A percentile compares a stretch with the other conserved stretches of the same genome.
Conservation (phyloP, 2,113 vertebrate species). For the Meriones unguiculatus region DNA sequence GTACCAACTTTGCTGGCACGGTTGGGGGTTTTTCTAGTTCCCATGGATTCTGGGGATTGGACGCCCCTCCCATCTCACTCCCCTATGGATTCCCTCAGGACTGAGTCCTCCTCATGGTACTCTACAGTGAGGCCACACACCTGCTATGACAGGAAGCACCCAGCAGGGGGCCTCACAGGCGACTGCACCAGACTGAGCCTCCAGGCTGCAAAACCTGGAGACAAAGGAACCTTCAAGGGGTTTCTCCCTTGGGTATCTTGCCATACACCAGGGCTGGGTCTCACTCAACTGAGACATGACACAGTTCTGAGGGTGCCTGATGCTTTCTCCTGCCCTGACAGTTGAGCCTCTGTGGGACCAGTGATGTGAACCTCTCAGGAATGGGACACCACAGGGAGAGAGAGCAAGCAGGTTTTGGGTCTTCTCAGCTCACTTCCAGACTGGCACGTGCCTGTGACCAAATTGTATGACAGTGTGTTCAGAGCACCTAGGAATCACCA, state of each 20-base stretch:
- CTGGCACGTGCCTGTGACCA: fast-evolving
- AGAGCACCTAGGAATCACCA: not conserved
- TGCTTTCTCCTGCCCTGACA: not conserved
- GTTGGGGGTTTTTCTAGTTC: not conserved
- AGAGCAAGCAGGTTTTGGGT: not conserved
- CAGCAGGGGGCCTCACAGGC: not conserved
- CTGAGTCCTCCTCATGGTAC: not conserved
- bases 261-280: not conserved
- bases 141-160: not conserved
- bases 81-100: too few relatives aligned
- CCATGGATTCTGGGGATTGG: not conserved
- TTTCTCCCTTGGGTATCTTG: not conserved
- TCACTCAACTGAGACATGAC: not conserved
- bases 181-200: not conserved
- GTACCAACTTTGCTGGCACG: not conserved
- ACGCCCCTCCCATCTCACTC: too few relatives aligned
- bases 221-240: not conserved
- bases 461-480: not conserved
- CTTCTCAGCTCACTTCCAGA: not conserved
- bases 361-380: not conserved
- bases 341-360: not conserved
- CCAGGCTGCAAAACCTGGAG: not conserved
- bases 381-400: not conserved
- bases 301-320: not conserved
- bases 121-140: not conserved